A percentile compares a stretch with the other conserved stretches of the same genome.
Conservation (phyloP, 2,113 vertebrate genomes). For the Mesoclemmys tuberculata region DNA sequence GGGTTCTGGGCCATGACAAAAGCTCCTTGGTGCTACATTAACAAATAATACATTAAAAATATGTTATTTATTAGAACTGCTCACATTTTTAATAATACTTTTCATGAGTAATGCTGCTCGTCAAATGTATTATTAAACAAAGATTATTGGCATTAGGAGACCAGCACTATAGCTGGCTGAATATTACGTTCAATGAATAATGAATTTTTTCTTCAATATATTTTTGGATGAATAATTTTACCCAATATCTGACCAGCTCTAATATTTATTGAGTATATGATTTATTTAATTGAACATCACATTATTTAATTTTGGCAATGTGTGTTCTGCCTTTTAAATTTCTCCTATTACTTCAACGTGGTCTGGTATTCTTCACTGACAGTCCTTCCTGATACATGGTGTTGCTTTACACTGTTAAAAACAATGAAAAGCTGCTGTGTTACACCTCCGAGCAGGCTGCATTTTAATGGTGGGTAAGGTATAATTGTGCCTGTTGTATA, state of each 20-base stretch:
- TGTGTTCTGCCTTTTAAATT: constrained; percentile 6
- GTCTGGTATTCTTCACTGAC: background rate
- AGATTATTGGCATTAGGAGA: constrained; percentile 56
- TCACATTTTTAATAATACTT: constrained; percentile 47
- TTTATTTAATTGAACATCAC: constrained; percentile 52
- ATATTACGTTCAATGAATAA: constrained; percentile 50
- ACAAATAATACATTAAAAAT: too few relatives aligned
- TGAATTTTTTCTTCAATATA: constrained; percentile 28
- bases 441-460: background rate
- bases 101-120: constrained; percentile 67
- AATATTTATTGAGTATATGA: constrained; percentile 40
- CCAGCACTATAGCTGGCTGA: constrained; percentile 14
- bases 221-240: constrained; percentile 53
- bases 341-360: background rate
- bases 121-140: constrained; percentile 73
- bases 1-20: too few relatives aligned
- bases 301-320: background rate
- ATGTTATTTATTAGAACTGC: background rate
- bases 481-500: background rate
- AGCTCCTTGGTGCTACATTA: too few relatives aligned
- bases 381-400: background rate
- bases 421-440: background rate
- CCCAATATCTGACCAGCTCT: constrained; percentile 21
- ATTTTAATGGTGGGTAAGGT: background rate
- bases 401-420: background rate